Evolutionary conservation across 2,888 invertebrate genomes (phyloP).

Genomic region (Chrysina gloriosa): DNA sequence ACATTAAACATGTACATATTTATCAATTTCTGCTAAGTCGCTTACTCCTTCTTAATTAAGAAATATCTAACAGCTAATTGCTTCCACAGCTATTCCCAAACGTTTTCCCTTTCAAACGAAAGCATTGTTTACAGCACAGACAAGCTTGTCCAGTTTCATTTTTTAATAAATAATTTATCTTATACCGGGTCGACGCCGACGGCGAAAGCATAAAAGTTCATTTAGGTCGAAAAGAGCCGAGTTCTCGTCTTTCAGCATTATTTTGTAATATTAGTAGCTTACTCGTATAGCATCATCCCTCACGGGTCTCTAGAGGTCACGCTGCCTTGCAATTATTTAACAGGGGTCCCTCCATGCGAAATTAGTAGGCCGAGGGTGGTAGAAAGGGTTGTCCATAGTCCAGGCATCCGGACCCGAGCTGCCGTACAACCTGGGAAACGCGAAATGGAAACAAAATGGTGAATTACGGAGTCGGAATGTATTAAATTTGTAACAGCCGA

Average conservation of each 20-base stretch:
- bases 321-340: slow-evolving; percentile 63
- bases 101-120: background rate
- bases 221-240: slow-evolving; percentile 19
- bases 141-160: slow-evolving; percentile 13
- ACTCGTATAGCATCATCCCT: slow-evolving; percentile 58
- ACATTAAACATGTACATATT: slow-evolving; percentile 4
- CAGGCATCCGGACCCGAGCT: slow-evolving; percentile 36
- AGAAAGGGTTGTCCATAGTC: slow-evolving; percentile 49
- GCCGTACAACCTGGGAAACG: slow-evolving; percentile 31
- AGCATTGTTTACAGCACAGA: background rate
- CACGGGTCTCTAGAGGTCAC: slow-evolving; percentile 63
- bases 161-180: slow-evolving; percentile 31
- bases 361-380: slow-evolving; percentile 46
- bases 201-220: slow-evolving; percentile 29
- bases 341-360: slow-evolving; percentile 49
- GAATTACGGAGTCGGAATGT: slow-evolving; percentile 19
- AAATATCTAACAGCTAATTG: slow-evolving; percentile 26
- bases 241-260: slow-evolving; percentile 46
- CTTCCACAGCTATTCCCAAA: background rate
- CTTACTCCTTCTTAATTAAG: background rate
- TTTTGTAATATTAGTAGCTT: slow-evolving; percentile 54
- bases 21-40: slow-evolving; percentile 7
- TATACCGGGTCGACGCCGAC: background rate
- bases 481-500: slow-evolving; percentile 24
- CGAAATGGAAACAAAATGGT: slow-evolving; percentile 28